Evolutionary conservation across 1,140 invertebrate species (phyloP).

Genomic region (Drosophila repleta): DNA sequence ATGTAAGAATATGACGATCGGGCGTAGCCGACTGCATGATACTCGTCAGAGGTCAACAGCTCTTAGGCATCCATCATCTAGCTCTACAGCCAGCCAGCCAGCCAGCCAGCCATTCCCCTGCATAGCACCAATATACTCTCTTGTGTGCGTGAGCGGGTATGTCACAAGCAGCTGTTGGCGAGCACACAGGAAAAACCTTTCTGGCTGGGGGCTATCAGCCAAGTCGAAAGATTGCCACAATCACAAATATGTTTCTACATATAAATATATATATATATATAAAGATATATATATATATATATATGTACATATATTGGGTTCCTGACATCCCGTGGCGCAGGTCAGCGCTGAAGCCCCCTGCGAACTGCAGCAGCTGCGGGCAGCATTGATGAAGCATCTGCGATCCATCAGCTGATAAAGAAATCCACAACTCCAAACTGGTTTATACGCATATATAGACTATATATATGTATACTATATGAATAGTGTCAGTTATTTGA

Average conservation of each 20-base stretch:
- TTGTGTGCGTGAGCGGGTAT: too few species aligned
- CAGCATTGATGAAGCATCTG: constrained; percentile 14
- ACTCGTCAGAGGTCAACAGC: too few species aligned
- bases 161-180: background rate
- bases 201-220: background rate
- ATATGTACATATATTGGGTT: too few species aligned
- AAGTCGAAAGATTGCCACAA: background rate
- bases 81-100: too few species aligned
- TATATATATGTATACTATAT: background rate
- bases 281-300: background rate
- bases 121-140: too few species aligned
- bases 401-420: constrained; percentile 4
- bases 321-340: too few species aligned
- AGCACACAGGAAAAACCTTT: background rate
- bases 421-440: background rate
- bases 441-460: background rate
- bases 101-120: too few species aligned
- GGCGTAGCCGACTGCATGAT: too few species aligned
- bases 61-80: too few species aligned
- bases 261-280: background rate
- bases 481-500: background rate
- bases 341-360: too few species aligned
- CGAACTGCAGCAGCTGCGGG: background rate
- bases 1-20: too few species aligned
- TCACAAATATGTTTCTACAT: too few species aligned